phyloP scores from a whole-genome alignment of 2,888 invertebrate genomes.

The Caradrina kadenii region DNA sequence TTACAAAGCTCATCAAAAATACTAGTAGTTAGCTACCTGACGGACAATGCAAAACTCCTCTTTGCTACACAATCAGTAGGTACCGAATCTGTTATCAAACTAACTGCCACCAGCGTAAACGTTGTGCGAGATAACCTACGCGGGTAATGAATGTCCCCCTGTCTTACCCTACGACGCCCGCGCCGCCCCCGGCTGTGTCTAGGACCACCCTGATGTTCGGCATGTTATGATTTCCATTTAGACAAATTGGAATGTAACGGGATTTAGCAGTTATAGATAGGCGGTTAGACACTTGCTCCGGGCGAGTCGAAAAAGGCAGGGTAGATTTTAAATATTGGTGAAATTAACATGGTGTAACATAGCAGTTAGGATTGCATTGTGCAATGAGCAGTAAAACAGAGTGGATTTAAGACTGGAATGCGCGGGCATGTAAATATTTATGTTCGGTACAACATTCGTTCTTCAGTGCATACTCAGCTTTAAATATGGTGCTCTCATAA shows the following conservation, averaged over 20 bases:
- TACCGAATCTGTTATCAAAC: slow-evolving; percentile 5
- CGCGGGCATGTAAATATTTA: neutral
- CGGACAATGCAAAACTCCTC: neutral
- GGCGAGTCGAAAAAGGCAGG: neutral
- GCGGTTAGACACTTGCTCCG: neutral
- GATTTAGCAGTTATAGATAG: slow-evolving; percentile 1
- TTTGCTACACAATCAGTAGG: slow-evolving; percentile 8
- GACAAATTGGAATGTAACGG: slow-evolving; percentile 24
- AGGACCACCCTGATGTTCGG: slow-evolving; percentile 1
- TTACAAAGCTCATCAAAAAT: no score
- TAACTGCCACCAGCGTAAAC: slow-evolving; percentile 17
- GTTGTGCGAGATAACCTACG: slow-evolving; percentile 11
- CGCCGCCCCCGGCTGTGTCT: slow-evolving; percentile 5
- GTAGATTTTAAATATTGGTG: neutral
- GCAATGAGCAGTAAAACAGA: neutral
- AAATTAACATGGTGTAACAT: neutral
- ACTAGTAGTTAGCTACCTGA: no score
- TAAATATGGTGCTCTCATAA: no score
- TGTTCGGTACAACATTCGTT: neutral
- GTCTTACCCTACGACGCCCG: neutral
- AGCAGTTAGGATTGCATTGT: slow-evolving; percentile 2
- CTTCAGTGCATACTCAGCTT: slow-evolving; percentile 1
- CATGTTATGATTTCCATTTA: slow-evolving; percentile 39
- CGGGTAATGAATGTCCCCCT: slow-evolving; percentile 6
- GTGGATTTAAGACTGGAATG: neutral